Conservation (phyloP, 2,113 vertebrate genomes). For the Madoqua kirkii region DNA sequence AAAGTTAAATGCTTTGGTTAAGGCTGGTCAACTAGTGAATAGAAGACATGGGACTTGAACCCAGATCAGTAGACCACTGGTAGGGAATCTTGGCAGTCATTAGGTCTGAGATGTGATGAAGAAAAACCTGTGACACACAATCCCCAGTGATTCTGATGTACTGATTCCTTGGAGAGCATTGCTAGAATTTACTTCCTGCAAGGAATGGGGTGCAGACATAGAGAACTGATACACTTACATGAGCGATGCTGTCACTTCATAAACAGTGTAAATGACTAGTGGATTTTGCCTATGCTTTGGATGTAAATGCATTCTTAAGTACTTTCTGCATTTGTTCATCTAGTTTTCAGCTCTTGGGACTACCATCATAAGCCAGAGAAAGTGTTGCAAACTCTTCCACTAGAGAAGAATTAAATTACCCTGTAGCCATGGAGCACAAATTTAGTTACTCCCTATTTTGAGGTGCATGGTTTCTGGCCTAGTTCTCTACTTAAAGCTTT, state of each 20-base stretch:
- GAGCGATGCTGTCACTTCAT: neutral
- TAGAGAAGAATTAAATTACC: neutral
- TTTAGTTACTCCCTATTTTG: neutral
- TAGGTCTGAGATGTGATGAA: neutral
- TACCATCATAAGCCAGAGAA: neutral
- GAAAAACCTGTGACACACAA: neutral
- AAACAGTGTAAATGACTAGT: neutral
- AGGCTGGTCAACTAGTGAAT: neutral
- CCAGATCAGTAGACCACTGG: neutral
- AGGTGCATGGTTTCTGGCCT: neutral
- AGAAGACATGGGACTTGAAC: neutral
- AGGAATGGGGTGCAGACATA: neutral
- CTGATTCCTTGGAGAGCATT: neutral
- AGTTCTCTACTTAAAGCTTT: neutral
- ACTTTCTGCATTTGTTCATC: neutral
- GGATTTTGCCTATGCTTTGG: neutral
- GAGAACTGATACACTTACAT: neutral
- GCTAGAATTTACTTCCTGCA: neutral
- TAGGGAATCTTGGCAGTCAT: neutral
- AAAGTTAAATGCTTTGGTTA: neutral
- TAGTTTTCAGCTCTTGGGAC: neutral
- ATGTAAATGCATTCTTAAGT: neutral
- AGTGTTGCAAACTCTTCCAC: neutral
- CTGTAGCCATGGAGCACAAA: neutral
- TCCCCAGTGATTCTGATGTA: neutral